Evolutionary conservation across 2,113 vertebrate genomes (phyloP).

Genomic region (Bungarus multicinctus): DNA sequence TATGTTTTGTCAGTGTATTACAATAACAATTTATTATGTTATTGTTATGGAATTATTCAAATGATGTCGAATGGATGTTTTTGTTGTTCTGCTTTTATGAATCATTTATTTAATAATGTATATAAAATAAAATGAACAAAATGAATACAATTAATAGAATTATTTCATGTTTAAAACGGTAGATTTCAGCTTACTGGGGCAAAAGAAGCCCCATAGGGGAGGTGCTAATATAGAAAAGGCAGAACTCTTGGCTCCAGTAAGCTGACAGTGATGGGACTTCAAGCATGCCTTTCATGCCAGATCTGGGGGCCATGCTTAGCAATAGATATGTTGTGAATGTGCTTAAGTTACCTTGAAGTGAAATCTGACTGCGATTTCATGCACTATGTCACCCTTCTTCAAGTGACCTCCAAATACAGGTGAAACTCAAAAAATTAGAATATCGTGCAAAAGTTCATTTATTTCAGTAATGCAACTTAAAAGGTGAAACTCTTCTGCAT

Average conservation of each 20-base stretch:
- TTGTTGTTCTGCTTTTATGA: conserved; percentile 23
- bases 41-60: conserved; percentile 43
- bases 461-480: no score
- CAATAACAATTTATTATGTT: conserved; percentile 55
- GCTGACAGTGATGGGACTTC: neutral
- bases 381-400: neutral
- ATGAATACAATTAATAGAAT: neutral
- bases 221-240: neutral
- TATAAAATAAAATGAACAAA: conserved; percentile 7
- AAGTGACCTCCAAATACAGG: neutral
- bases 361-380: neutral
- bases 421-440: no score
- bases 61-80: neutral
- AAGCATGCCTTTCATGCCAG: neutral
- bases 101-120: conserved; percentile 7
- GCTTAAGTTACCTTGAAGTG: neutral
- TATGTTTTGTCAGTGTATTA: conserved; percentile 63
- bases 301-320: neutral
- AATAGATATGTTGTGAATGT: neutral
- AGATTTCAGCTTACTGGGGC: neutral
- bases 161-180: neutral
- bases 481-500: no score
- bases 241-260: neutral
- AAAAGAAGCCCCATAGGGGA: neutral
- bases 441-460: no score